Evolutionary conservation across 2,113 vertebrate species (phyloP).

Genomic region (Tautogolabrus adspersus): DNA sequence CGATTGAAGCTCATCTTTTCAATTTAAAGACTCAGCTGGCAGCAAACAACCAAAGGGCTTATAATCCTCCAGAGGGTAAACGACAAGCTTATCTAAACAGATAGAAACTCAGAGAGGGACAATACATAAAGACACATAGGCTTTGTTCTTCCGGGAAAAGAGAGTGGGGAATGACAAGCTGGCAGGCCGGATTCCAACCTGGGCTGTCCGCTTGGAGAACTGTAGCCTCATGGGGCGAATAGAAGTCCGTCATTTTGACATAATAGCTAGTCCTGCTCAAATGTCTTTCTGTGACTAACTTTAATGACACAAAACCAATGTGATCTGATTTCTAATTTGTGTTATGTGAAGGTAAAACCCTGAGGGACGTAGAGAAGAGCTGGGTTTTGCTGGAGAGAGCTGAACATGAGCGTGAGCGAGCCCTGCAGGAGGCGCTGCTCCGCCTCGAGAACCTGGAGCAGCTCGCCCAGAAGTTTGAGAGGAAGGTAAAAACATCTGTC

Average conservation of each 20-base stretch:
- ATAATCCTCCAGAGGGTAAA: slow-evolving; percentile 84
- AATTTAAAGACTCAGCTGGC: slow-evolving; percentile 87
- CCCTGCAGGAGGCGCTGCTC: slow-evolving; percentile 85
- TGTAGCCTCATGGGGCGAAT: too few species aligned
- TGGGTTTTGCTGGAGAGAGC: slow-evolving; percentile 85
- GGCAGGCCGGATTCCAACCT: too few species aligned
- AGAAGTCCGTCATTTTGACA: too few species aligned
- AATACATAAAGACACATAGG: too few species aligned
- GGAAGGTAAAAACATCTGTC: slow-evolving; percentile 73
- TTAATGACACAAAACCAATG: background rate
- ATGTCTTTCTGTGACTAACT: too few species aligned
- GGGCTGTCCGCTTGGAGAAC: too few species aligned
- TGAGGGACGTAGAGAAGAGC: slow-evolving; percentile 85
- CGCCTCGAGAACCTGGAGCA: slow-evolving; percentile 89
- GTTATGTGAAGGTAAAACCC: slow-evolving; percentile 70
- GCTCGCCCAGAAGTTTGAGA: slow-evolving; percentile 86
- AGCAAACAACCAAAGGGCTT: slow-evolving; percentile 88
- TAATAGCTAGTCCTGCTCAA: too few species aligned
- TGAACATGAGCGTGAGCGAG: slow-evolving; percentile 84
- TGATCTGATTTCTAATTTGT: background rate
- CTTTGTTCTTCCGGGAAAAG: too few species aligned
- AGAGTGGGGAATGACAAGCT: too few species aligned
- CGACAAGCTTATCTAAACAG: background rate
- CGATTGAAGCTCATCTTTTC: slow-evolving; percentile 90
- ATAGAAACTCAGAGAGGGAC: too few species aligned